Evolutionary conservation across 2,797 vertebrate genomes (phyloP), one percentile per base, ranked within the genome.

Genomic region (Sternotherus odoratus): DNA sequence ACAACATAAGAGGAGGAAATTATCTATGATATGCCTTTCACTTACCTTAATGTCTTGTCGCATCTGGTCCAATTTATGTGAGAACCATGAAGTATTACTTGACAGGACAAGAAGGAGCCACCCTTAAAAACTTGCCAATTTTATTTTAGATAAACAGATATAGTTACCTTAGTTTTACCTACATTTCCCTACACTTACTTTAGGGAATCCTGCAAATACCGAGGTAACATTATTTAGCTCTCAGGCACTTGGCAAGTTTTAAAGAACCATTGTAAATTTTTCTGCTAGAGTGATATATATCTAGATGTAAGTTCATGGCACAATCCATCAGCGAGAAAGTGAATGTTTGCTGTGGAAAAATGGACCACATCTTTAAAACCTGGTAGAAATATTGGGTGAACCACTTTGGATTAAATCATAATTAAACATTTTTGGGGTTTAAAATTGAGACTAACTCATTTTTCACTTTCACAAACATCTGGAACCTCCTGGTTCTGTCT

Each of bases 341-440:
- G 83, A 53, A 92, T 86, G 57, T 85, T 72, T 92, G 87, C 78
- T 91, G 78, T 86, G 95, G 86, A 78, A 93, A 94, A 93, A 93
- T 94, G 91, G 80, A 95, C 96, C 95, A 94, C 84, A 90, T 85
- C 87, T 51, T 5, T 93, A 80, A 91, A 95, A 93, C 78, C 86
- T 94, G 77, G 36, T 80, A 96, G 89, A 95, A 95, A 90, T 85
- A 94, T 95, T 96, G 91, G 0, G 26, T 82, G 77, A 95, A 93
- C 90, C 82, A 87, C 86, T 95, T 92, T 51, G 89, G 89, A 90
- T 95, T 94, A 95, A 96, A 94, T 87, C 26, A 85, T 91, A 95
- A 95, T 95, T 94, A 94, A 90, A 57, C 23, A 28, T 86, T 95
- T 95, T 85, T 96, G 69, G 79, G 79, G 48, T 83, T 88, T 95